Evolutionary conservation across 2,888 invertebrate genomes (phyloP).

Genomic region (Aleiodes alternator): DNA sequence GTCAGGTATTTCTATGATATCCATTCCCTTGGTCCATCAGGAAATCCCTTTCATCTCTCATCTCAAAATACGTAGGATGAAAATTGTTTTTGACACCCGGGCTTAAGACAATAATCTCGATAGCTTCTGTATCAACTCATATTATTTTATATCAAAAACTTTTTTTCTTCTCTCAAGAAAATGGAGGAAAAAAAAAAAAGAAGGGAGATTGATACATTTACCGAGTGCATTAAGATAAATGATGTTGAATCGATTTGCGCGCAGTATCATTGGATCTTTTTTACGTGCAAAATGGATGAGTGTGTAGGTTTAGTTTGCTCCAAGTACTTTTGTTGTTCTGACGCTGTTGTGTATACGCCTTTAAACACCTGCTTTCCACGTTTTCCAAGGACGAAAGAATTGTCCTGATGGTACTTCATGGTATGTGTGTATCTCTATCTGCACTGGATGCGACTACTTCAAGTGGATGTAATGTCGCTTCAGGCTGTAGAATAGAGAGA

Average conservation of each 20-base stretch:
- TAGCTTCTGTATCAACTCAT: slow-evolving; percentile 22
- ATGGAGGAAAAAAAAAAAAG: neutral
- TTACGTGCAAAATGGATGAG: neutral
- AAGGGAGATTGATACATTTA: slow-evolving; percentile 4
- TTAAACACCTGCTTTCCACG: slow-evolving; percentile 20
- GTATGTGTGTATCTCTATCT: slow-evolving; percentile 4
- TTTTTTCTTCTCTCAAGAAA: neutral
- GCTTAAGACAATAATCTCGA: slow-evolving; percentile 61
- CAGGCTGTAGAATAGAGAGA: slow-evolving; percentile 39
- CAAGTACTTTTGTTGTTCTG: too few relatives aligned
- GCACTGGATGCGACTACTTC: neutral
- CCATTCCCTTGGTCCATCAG: slow-evolving; percentile 54
- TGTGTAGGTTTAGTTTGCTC: neutral
- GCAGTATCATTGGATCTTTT: neutral
- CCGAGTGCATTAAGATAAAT: slow-evolving; percentile 27
- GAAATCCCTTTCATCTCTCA: slow-evolving; percentile 63
- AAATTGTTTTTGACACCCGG: slow-evolving; percentile 59
- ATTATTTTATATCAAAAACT: slow-evolving; percentile 10
- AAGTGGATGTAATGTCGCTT: slow-evolving; percentile 16
- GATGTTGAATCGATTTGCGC: neutral
- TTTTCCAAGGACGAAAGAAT: slow-evolving; percentile 19
- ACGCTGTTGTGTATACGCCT: neutral
- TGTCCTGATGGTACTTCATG: neutral
- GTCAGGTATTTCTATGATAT: slow-evolving; percentile 43
- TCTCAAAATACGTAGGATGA: slow-evolving; percentile 33